Conservation (phyloP, 2,113 vertebrate genomes). For the Hyla sarda region DNA sequence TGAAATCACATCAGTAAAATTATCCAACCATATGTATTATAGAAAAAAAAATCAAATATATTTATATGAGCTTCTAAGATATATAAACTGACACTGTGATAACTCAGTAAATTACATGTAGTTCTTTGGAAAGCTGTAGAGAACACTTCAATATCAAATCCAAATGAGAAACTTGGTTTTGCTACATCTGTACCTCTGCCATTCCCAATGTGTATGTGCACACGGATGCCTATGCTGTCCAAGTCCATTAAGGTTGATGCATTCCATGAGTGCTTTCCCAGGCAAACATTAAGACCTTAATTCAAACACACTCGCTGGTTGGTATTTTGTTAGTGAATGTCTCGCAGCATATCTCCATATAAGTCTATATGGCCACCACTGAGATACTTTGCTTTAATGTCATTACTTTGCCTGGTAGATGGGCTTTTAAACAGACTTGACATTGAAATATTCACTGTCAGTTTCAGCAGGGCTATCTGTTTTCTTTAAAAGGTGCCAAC, state of each 20-base stretch:
- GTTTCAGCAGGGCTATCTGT: background rate
- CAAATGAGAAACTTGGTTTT: background rate
- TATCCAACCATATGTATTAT: too few relatives aligned
- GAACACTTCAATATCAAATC: background rate
- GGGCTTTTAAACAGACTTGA: background rate
- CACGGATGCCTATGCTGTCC: background rate
- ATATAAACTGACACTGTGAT: too few relatives aligned
- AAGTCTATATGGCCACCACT: constrained; percentile 25
- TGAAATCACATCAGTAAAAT: too few relatives aligned
- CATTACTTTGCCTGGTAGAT: constrained; percentile 14
- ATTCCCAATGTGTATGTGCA: background rate
- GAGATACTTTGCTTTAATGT: background rate
- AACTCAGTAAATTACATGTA: background rate
- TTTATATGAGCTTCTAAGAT: too few relatives aligned
- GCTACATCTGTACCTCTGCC: background rate
- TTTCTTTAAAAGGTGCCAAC: constrained; percentile 13
- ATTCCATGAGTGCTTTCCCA: background rate
- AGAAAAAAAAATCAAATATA: too few relatives aligned
- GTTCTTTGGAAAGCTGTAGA: background rate
- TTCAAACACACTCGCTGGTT: constrained; percentile 26
- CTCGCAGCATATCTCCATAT: constrained; percentile 42
- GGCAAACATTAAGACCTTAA: constrained; percentile 6
- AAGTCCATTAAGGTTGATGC: constrained; percentile 10
- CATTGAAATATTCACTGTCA: constrained; percentile 3
- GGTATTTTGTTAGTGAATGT: constrained; percentile 49